Base-by-base conservation (phyloP, 2,113 vertebrate species). In the Hipposideros armiger region DNA sequence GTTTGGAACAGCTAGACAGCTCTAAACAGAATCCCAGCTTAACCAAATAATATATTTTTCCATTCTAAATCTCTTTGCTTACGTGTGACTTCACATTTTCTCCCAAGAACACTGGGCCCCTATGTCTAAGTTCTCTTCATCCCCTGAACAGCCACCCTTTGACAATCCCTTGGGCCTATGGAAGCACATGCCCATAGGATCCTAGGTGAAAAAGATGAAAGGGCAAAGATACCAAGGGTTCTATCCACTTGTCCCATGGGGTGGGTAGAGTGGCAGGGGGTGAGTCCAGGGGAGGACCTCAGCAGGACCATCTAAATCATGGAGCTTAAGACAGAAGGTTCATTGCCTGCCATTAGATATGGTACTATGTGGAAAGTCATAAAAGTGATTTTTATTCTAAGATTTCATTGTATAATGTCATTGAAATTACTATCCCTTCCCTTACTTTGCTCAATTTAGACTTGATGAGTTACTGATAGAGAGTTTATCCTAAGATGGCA, bases 401-500 rank as follows among this genome's bases (percentile, higher is more conserved):
- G 10, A 87, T 72, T 92, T 83, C 64, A 54, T 24, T 60, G 20
- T 17, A 11, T 88, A 20, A 88, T 81, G 60, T 64, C 86, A 80
- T 1, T 64, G 20, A 74, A 96, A 85, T n/a, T 72, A 76, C 3
- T 64, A 77, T 72, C 1, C 7, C 4, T 81, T 36, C 15, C 52
- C n/a, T 91, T 15, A 58, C 17, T 58, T 84, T 74, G 28, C 42
- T 87, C 66, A 91, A 14, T 66, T 91, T 78, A 69, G 52, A 54
- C 40, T 54, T 93, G 45, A 36, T 45, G 26, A 81, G 15, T 72
- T 88, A 52, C 6, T 66, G 80, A 50, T 9, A 28, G n/a, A 67
- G 69, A 82, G 11, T 56, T 96, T 95, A 66, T 56, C 3, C 54
- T 72, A 76, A 82, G 67, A 26, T 95, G 30, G 17, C 40, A 94